These are phyloP conservation scores for Polymixis lichenea DNA, from an alignment of 2,888 invertebrate genomes.

Conservation along the genomic window DNA sequence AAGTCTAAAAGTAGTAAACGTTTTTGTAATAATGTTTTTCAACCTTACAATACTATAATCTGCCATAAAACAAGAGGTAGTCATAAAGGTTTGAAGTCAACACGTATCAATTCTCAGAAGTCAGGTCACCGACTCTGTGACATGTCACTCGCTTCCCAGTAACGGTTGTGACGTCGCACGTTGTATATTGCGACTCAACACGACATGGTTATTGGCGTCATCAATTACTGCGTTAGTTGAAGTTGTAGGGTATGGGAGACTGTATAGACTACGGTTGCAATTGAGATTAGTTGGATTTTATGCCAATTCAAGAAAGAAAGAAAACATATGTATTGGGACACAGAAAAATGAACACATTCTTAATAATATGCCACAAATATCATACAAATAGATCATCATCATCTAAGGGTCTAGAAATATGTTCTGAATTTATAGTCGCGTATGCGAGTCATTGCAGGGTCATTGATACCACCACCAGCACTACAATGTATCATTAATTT, in stretches of 20 bases:
- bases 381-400: no score
- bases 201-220: conserved; percentile 32
- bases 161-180: conserved; percentile 30
- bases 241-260: not conserved
- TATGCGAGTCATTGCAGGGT: no score
- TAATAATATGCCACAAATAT: no score
- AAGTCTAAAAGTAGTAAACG: no score
- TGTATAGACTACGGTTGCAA: not conserved
- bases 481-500: no score
- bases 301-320: not conserved
- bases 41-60: not conserved
- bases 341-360: no score
- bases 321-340: not conserved
- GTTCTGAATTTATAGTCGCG: not conserved
- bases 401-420: not conserved
- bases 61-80: not conserved
- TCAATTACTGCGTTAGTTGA: conserved; percentile 1
- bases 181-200: conserved; percentile 35
- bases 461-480: no score
- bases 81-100: conserved; percentile 5
- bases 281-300: not conserved
- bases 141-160: conserved; percentile 29
- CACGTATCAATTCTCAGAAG: conserved; percentile 32
- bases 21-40: not conserved
- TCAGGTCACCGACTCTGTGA: conserved; percentile 14